Base-by-base conservation (phyloP, 2,888 invertebrate species). In the Spodoptera picta region DNA sequence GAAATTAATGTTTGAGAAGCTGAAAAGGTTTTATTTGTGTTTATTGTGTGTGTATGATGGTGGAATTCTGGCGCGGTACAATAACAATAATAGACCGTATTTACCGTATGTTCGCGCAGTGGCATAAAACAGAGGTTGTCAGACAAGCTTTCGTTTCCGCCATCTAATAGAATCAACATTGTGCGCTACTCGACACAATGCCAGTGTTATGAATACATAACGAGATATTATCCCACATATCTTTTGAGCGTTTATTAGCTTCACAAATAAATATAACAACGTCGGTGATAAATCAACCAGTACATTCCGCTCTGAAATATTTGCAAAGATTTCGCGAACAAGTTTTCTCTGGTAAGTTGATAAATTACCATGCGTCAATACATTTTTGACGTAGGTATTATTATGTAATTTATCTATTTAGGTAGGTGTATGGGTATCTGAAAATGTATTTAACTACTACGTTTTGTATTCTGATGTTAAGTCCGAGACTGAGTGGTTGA, bases 141-240 rank as follows among this genome's bases (percentile, higher is more conserved):
- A 79, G 88, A 87, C 87, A 86, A 87, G 87, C 87, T 86, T 90
- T 88, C 88, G 88, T 90, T 91, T 90, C 87, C 88, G 89, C 82
- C 79, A 82, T 79, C 86, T 89, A 90, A 92, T 90, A 90, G 87
- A 92, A 90, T 91, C 88, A 90, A 88, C 90, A 87, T 83, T 84
- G 88, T 84, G 80, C 83, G 86, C 86, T 83, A 85, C 89, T 88
- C 87, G 81, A 86, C 86, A 91, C 91, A 92, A 90, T 90, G 83
- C 83, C 81, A 85, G 85, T 83, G 91, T 87, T 90, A 90, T 91
- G 92, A 92, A 92, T 92, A 91, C 87, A 77, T 91, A 91, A 92
- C 89, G 87, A 91, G 87, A 85, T 84, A 92, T 92, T 90, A 91
- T 88, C 87, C 86, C 84, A 86, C 87, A 87, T 87, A 87, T 88